Conservation (phyloP, 2,797 vertebrate species). For the Ctenochaetus hawaiiensis region DNA sequence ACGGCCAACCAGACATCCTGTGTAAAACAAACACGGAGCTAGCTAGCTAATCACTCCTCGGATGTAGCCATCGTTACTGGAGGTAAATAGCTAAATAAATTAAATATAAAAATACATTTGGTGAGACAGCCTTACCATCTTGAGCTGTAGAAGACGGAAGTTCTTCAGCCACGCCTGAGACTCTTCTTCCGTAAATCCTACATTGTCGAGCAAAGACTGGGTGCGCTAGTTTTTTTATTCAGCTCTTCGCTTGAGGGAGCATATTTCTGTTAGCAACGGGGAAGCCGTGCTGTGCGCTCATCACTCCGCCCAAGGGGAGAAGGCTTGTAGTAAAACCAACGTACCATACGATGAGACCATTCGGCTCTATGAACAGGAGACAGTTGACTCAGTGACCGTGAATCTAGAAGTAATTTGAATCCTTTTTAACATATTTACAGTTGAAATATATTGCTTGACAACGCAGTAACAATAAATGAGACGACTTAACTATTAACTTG, state of each 20-base stretch:
- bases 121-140: constrained; percentile 83
- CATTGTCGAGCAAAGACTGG: constrained; percentile 43
- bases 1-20: constrained; percentile 21
- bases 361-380: background rate
- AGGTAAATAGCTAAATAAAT: constrained; percentile 13
- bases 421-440: accelerated
- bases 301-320: constrained; percentile 31
- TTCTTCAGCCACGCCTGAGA: constrained; percentile 86
- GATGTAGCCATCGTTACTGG: background rate
- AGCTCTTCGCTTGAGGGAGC: accelerated
- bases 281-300: accelerated
- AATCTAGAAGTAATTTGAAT: accelerated
- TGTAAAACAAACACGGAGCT: background rate
- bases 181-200: constrained; percentile 82
- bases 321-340: accelerated
- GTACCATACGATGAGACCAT: constrained; percentile 26
- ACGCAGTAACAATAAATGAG: accelerated
- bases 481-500: accelerated
- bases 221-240: constrained; percentile 25
- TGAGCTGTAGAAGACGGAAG: constrained; percentile 86
- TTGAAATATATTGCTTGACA: background rate
- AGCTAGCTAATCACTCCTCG: constrained; percentile 5
- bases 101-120: constrained; percentile 14
- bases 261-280: too few relatives aligned
- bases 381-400: accelerated